Evolutionary conservation across 2,113 vertebrate species (phyloP), one percentile per base, ranked within the genome.

Genomic region (Sprattus sprattus): DNA sequence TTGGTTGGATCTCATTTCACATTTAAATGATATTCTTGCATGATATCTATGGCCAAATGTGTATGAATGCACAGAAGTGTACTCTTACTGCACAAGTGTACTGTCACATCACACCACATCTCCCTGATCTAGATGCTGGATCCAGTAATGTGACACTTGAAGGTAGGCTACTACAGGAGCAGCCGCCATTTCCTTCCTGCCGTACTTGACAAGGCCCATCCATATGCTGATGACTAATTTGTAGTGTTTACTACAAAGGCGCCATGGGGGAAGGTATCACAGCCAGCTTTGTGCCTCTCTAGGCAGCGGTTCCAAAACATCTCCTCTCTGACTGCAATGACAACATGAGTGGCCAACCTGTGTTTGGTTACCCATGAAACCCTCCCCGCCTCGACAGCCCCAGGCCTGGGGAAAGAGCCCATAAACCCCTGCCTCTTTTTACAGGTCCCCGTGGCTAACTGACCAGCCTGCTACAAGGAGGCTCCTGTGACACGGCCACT

Each of bases 301-400:
- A 91, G 90, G 90, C 92, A 90, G 89, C 86, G 32, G 88, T 89
- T 87, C 89, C 89, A 90, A 92, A 90, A 91, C 89, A 84, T 52
- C 91, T 86, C 89, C 87, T 28, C 64, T 71, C 88, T 88, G 89
- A 90, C 89, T 89, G 90, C 84, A 88, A 88, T 85, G 85, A 91
- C 92, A 92, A 75, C 92, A 92, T 93, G 85, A 88, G 91, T 92
- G 91, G 91, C 92, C 95, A 94, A 93, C 92, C 93, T 95, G 94
- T 96, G 94, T 96, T 96, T 96, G 93, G 94, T 94, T 95, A 95
- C 92, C 90, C 91, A 54, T 54, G 52, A 54, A 54, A 54, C 52
- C 52, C 52, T 54, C 52, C 13, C 13, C 52, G 52, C 52, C 52
- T 15, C 52, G 16, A 54, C 52, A 54, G 52, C 15, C 52, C 52